Evolutionary conservation across 2,888 invertebrate species (phyloP).

Genomic region (Drosophila incognita): DNA sequence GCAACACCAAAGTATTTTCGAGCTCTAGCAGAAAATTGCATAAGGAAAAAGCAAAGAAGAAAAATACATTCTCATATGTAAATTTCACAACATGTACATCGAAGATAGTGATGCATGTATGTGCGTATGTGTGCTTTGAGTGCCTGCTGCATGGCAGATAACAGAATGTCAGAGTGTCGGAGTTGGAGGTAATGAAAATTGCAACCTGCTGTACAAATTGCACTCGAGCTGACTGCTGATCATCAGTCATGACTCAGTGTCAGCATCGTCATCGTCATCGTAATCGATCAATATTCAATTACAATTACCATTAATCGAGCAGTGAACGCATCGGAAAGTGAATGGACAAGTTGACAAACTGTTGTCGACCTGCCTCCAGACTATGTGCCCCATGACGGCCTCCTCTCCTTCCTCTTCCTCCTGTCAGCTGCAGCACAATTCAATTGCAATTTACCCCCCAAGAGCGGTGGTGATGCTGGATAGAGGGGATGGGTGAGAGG

Average conservation of each 20-base stretch:
- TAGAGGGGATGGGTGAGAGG: not conserved
- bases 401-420: not conserved
- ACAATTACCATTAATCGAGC: constrained; percentile 57
- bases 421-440: constrained; percentile 39
- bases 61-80: constrained; percentile 61
- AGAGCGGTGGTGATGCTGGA: constrained; percentile 34
- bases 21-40: constrained; percentile 50
- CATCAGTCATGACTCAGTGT: constrained; percentile 65
- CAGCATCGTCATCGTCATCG: constrained; percentile 37
- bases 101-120: constrained; percentile 14
- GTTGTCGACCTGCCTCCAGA: constrained; percentile 43
- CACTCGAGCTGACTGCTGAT: constrained; percentile 21
- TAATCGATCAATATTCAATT: constrained; percentile 72
- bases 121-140: constrained; percentile 30
- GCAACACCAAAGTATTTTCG: constrained; percentile 62
- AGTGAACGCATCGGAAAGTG: constrained; percentile 36
- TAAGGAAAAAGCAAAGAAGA: not conserved
- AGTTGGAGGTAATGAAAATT: constrained; percentile 44
- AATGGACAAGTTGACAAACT: constrained; percentile 37
- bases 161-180: constrained; percentile 22
- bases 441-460: constrained; percentile 46
- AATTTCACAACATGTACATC: constrained; percentile 37
- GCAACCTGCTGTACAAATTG: constrained; percentile 26
- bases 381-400: constrained; percentile 20
- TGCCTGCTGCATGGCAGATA: constrained; percentile 36